These are phyloP conservation scores for Pyrocephalus nanus DNA, from an alignment of 2,797 vertebrate genomes.

Conservation along the genomic window DNA sequence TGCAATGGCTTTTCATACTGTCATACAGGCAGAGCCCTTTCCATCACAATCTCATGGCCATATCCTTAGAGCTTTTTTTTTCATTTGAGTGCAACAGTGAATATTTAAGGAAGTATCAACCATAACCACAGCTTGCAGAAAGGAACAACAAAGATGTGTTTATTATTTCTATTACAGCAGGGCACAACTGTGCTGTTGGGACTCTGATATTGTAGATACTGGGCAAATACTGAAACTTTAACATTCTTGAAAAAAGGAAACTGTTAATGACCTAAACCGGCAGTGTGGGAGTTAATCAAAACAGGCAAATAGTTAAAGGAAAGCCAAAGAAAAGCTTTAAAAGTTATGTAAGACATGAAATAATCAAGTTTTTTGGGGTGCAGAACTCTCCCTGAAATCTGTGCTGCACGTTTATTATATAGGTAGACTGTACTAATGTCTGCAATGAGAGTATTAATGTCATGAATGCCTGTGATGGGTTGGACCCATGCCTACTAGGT, in stretches of 20 bases:
- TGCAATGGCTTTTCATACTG: neutral
- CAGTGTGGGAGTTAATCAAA: neutral
- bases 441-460: neutral
- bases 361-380: neutral
- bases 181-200: neutral
- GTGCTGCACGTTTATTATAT: neutral
- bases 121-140: neutral
- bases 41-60: neutral
- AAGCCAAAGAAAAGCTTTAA: neutral
- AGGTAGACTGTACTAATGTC: neutral
- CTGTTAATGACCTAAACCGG: neutral
- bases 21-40: neutral
- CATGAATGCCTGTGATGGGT: neutral
- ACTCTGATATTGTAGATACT: neutral
- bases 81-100: neutral
- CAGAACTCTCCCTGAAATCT: neutral
- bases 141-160: neutral
- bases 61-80: neutral
- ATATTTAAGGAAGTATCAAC: neutral
- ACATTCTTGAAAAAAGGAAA: neutral
- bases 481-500: neutral
- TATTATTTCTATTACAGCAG: neutral
- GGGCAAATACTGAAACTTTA: neutral
- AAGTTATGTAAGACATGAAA: neutral
- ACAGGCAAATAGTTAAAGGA: neutral